Conservation (phyloP, 2,797 vertebrate genomes). For the Rhynchotus rufescens region DNA sequence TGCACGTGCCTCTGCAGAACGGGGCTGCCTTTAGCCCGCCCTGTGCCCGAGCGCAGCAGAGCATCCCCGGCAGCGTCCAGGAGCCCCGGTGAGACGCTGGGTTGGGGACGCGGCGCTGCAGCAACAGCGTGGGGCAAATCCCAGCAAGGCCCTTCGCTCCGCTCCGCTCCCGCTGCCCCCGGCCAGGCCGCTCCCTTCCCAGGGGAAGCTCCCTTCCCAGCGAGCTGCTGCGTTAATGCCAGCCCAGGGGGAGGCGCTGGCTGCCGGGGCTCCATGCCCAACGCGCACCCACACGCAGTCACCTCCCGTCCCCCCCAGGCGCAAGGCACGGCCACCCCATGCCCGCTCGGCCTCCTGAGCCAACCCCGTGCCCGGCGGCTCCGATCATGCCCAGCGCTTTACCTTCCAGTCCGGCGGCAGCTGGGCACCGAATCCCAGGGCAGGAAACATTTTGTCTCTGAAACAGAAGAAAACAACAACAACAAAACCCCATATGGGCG, state of each 20-base stretch:
- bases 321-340: neutral
- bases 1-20: neutral
- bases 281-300: neutral
- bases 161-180: neutral
- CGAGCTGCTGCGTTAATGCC: neutral
- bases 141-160: neutral
- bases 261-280: neutral
- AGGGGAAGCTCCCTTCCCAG: neutral
- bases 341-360: neutral
- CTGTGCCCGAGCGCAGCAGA: neutral
- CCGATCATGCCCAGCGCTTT: neutral
- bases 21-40: neutral
- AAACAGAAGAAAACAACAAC: conserved; percentile 54
- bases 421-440: conserved; percentile 98
- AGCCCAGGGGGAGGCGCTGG: neutral
- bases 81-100: neutral
- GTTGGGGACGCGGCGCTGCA: neutral
- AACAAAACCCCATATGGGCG: neutral
- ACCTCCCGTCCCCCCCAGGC: neutral
- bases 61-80: neutral
- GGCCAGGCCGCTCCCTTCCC: neutral
- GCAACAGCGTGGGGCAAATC: no score
- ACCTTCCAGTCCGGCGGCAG: conserved; percentile 99
- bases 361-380: neutral
- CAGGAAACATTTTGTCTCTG: conserved; percentile 99